Conservation (phyloP, 2,113 vertebrate species). For the Lasiurus borealis region DNA sequence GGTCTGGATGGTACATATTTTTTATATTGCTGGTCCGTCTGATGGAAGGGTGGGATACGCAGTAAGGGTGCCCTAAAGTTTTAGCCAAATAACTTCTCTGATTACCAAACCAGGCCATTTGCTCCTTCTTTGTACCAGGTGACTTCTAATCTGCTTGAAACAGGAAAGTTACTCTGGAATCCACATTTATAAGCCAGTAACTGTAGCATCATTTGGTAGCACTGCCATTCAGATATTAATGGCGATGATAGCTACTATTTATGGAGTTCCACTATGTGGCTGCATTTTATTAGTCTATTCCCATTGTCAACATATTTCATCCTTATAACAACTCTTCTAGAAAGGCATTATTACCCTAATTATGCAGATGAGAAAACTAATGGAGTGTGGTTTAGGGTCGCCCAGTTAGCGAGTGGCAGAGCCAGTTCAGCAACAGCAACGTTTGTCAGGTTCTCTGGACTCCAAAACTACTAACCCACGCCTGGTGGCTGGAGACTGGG, state of each 20-base stretch:
- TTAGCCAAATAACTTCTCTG: background rate
- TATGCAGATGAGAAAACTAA: background rate
- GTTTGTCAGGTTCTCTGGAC: background rate
- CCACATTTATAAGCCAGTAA: background rate
- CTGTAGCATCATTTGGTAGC: background rate
- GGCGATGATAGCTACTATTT: background rate
- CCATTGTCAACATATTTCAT: background rate
- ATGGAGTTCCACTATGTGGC: background rate
- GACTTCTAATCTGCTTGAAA: background rate
- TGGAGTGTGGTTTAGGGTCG: background rate
- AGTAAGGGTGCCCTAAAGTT: background rate
- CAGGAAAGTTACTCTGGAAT: background rate
- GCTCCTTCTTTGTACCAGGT: background rate
- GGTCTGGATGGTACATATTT: background rate
- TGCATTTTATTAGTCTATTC: background rate
- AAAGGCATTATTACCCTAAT: background rate
- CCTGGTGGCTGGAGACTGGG: background rate
- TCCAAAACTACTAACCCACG: background rate
- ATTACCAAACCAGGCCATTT: background rate
- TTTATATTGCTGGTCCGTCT: background rate
- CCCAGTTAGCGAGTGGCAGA: background rate
- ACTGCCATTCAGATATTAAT: background rate
- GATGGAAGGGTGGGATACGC: background rate
- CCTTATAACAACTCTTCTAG: background rate
- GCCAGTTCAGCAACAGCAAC: background rate